Conservation (phyloP, 2,797 vertebrate species). For the Mallotus villosus region DNA sequence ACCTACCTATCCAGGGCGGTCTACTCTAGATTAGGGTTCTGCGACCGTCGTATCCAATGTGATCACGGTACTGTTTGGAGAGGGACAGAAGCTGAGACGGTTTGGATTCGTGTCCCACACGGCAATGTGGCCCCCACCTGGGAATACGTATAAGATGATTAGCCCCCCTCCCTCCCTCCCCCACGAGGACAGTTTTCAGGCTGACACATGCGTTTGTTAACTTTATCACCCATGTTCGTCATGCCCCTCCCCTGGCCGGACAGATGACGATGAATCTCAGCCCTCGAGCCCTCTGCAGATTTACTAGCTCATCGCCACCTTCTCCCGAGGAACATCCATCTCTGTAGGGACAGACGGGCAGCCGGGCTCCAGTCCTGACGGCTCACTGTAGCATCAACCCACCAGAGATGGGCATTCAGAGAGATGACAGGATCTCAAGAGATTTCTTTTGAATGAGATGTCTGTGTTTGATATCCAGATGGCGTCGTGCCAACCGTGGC, state of each 20-base stretch:
- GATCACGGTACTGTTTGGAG: too few relatives aligned
- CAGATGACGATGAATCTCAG: slow-evolving; percentile 38
- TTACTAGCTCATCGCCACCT: slow-evolving; percentile 22
- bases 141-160: neutral
- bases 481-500: slow-evolving; percentile 34
- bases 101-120: neutral
- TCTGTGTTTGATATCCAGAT: slow-evolving; percentile 41
- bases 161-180: neutral
- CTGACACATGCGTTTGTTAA: neutral
- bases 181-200: too few relatives aligned
- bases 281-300: slow-evolving; percentile 21
- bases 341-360: slow-evolving; percentile 18
- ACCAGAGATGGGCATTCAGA: neutral
- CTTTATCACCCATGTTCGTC: neutral
- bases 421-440: slow-evolving; percentile 21
- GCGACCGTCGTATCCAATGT: too few relatives aligned
- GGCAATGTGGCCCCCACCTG: neutral
- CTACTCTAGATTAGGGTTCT: neutral
- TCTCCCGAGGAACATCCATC: slow-evolving; percentile 16
- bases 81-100: too few relatives aligned
- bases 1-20: neutral
- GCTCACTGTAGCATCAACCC: neutral
- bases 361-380: slow-evolving; percentile 3
- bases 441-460: slow-evolving; percentile 15
- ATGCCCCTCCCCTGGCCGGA: slow-evolving; percentile 8